These are phyloP conservation scores for Eurypyga helias DNA, from an alignment of 2,113 vertebrate genomes.

Conservation along the genomic window DNA sequence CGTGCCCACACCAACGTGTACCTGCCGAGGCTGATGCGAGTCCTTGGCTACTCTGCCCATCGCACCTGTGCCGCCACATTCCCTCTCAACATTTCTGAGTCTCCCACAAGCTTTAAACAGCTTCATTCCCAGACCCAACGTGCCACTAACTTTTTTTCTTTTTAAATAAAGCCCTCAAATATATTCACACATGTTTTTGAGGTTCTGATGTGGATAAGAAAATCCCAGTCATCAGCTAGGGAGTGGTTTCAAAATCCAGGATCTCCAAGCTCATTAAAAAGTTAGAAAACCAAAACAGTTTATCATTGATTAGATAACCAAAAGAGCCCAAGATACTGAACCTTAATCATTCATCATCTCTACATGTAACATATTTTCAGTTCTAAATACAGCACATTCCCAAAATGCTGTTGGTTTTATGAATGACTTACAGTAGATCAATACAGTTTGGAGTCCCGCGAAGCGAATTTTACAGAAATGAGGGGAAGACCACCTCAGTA, in stretches of 20 bases:
- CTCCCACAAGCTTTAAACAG: not conserved
- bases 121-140: not conserved
- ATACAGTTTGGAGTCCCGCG: not conserved
- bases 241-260: not conserved
- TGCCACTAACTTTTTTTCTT: not conserved
- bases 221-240: rapidly evolving
- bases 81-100: not conserved
- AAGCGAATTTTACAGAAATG: not conserved
- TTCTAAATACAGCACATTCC: not conserved
- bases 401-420: not conserved
- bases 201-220: not conserved
- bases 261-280: not conserved
- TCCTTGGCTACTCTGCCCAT: not conserved
- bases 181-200: not conserved
- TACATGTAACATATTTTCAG: not conserved
- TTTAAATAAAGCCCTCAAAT: not conserved
- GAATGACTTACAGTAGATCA: not conserved
- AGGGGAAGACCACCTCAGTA: not conserved
- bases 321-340: not conserved
- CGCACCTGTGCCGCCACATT: not conserved
- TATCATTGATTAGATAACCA: not conserved
- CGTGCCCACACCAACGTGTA: not conserved
- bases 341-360: not conserved
- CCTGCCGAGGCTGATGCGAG: not conserved
- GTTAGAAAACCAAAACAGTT: not conserved